Base-by-base conservation (phyloP, 2,113 vertebrate genomes). In the Eonycteris spelaea region DNA sequence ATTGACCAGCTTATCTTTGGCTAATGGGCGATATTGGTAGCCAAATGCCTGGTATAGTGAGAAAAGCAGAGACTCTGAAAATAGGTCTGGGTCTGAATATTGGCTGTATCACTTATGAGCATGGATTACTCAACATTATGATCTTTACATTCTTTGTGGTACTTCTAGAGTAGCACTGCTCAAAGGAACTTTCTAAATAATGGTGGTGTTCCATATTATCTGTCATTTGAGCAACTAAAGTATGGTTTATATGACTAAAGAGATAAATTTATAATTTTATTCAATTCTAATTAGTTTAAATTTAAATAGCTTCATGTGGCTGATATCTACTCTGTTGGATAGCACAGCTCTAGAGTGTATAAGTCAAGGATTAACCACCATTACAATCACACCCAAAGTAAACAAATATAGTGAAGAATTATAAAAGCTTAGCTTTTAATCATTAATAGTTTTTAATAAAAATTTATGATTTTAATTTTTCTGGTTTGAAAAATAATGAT, bases 281-380 rank as follows among this genome's bases (percentile, higher is more conserved):
- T 88, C 84, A 71, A 90, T 86, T 87, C 65, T 65, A 87, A 87
- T 86, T 80, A 73, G 85, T 95, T 93, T 75, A 89, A 75, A 94
- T 71, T 53, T 79, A 91, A 73, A 78, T 84, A 84, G 35, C 28
- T 43, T 28, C 48, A 53, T 33, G 55, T 75, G 43, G 45, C 77
- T 84, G 74, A 21, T 85, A 16, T 59, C 80, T 86, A 19, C 43
- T 80, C 18, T 86, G 18, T 74, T 78, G 61, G 26, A 51, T 61
- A 75, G 10, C n/a, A 79, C 2, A 65, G 5, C 18, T 93, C 9
- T 75, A 51, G 51, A 65, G 11, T 28, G 2, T 93, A 75, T 82
- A 55, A 86, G 65, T 85, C 38, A 86, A 70, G 82, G 22, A 28
- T 16, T 83, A 59, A 74, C 12, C 22, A 63, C 30, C 35, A 63